phyloP scores from a whole-genome alignment of 2,113 vertebrate species.

The Petrocephalus zakoni region DNA sequence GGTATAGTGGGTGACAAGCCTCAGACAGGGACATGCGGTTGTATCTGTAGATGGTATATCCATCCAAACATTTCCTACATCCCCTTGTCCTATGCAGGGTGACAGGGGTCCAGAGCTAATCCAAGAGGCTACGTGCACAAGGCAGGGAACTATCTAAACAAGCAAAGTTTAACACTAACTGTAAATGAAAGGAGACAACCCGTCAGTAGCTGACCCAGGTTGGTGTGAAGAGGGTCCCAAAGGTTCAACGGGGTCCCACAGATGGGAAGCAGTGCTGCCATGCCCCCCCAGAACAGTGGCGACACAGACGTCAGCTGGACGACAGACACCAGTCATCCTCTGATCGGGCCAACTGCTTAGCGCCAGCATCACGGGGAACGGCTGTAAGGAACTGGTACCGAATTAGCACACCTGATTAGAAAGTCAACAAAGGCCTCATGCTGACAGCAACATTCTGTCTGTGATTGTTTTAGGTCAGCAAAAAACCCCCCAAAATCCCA shows the following conservation, averaged over 20 bases:
- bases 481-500: not conserved
- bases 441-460: conserved; percentile 10
- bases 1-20: not conserved
- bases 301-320: not conserved
- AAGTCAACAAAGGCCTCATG: not conserved
- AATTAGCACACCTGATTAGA: not conserved
- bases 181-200: not conserved
- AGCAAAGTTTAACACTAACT: not conserved
- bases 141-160: no score
- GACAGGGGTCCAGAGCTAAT: not conserved
- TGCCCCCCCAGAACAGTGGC: not conserved
- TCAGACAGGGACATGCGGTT: not conserved
- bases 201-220: not conserved
- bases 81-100: not conserved
- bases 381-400: not conserved
- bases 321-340: not conserved
- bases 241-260: not conserved
- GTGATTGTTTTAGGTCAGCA: not conserved
- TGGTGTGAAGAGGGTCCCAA: not conserved
- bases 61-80: not conserved
- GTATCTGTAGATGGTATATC: no score
- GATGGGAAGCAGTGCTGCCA: not conserved
- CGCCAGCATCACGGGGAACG: not conserved
- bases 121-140: not conserved
- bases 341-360: not conserved